A percentile compares a stretch with the other conserved stretches of the same genome.
These are phyloP conservation scores for Empidonax alnorum DNA, from an alignment of 2,113 vertebrate genomes.

Conservation along the genomic window DNA sequence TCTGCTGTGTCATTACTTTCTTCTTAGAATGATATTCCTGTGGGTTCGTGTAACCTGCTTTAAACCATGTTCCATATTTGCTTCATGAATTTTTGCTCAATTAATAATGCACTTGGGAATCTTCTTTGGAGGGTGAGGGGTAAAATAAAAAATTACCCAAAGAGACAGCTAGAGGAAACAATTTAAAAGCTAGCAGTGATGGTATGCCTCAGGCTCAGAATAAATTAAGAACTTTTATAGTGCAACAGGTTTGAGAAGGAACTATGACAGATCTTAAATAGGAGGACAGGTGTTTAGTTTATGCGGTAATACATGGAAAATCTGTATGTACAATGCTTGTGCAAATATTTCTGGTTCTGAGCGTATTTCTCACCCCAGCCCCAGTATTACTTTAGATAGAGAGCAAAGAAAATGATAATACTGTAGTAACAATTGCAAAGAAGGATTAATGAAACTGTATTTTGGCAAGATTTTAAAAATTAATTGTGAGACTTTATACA, in stretches of 20 bases:
- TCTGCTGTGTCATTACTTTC: neutral
- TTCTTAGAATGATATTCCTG: neutral
- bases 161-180: neutral
- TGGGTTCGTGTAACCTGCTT: neutral
- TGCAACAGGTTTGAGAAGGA: neutral
- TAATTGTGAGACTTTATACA: neutral
- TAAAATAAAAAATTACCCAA: neutral
- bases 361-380: accelerated
- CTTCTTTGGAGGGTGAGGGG: neutral
- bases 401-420: neutral
- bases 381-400: neutral
- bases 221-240: neutral
- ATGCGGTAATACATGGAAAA: neutral
- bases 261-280: neutral
- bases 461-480: neutral
- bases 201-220: neutral
- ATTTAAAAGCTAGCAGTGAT: neutral
- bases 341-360: neutral
- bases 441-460: neutral
- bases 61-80: neutral
- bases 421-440: neutral
- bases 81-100: neutral
- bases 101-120: neutral
- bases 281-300: neutral
- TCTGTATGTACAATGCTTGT: neutral